These are phyloP conservation scores for Dasysyrphus albostriatus DNA, from an alignment of 2,888 invertebrate genomes.

Conservation along the genomic window DNA sequence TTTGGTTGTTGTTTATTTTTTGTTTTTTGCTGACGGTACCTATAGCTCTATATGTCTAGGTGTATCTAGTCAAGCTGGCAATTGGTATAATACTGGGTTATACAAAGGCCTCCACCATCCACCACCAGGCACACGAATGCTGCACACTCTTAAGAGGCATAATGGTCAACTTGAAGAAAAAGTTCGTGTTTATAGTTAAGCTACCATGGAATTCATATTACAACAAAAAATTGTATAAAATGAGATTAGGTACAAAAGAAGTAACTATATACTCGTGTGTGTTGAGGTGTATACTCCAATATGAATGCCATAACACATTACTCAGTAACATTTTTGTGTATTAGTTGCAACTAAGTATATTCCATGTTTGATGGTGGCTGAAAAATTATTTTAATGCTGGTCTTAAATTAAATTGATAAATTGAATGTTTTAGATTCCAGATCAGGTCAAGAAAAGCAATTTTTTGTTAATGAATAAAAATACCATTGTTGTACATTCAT, in stretches of 20 bases:
- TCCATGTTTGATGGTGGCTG: not conserved
- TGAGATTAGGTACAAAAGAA: slow-evolving; percentile 43
- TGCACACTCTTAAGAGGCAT: slow-evolving; percentile 8
- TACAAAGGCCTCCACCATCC: not conserved
- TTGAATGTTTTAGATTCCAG: not conserved
- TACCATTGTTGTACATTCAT: too few relatives aligned
- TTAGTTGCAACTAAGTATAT: not conserved
- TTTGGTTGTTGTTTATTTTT: not conserved
- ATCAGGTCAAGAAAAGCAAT: not conserved
- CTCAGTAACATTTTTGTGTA: not conserved
- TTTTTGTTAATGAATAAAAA: too few relatives aligned
- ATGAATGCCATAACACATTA: slow-evolving; percentile 1
- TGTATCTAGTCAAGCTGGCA: slow-evolving; percentile 22
- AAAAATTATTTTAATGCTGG: not conserved
- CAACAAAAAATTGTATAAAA: slow-evolving; percentile 27
- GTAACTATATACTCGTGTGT: slow-evolving; percentile 34
- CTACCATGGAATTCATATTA: slow-evolving; percentile 56
- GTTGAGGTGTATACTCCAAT: not conserved
- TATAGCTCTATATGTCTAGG: not conserved
- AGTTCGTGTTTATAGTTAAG: slow-evolving; percentile 64
- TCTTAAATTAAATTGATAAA: not conserved
- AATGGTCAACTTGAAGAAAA: slow-evolving; percentile 40
- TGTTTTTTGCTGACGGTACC: slow-evolving; percentile 4
- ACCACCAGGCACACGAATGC: not conserved
- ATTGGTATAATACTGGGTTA: slow-evolving; percentile 23